Base-by-base conservation (phyloP, 2,888 invertebrate species). In the Lumbricus terrestris region DNA sequence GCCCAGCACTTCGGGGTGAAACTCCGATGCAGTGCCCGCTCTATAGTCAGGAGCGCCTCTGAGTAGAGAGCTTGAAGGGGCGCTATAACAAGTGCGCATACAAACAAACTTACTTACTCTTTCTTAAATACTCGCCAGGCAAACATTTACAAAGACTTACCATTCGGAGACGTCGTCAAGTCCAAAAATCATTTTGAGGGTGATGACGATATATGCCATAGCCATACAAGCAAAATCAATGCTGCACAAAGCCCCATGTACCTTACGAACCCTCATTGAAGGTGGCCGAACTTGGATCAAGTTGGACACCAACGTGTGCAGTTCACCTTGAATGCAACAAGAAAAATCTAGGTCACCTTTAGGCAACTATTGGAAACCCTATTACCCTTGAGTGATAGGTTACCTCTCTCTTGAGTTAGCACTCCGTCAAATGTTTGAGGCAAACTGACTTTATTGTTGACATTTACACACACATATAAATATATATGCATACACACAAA, bases 111-210 rank as follows among this genome's bases (percentile, higher is more conserved):
- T 6, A 40, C 40, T 40, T 40, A 40, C 40, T 40, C n/a, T 40
- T 42, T 2, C 15, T 42, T 42, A 42, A 42, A 16, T 42, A 16
- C 42, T 16, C 18, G 42, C 42, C 18, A 54, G 54, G 29, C 23
- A 54, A 8, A 69, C 69, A 42, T 42, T 35, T 38, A 37, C 69
- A 82, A 23, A 47, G 40, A 91, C 91, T 33, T 20, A 94, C 94
- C 92, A 93, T 91, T 94, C 94, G 38, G 93, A 92, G 20, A 89
- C 69, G 88, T 93, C 93, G 91, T 94, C 92, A 15, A 94, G 90
- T 18, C 93, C 93, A 91, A 94, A 92, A 38, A 93, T 89, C 8
- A 93, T 88, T 90, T 93, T 93, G 54, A 94, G 89, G 8, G 92
- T 91, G 23, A 93, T 91, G 35, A 94, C 91, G 69, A 94, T 93